Evolutionary conservation across 2,888 invertebrate species (phyloP).

Genomic region (Spicauda simplicius): DNA sequence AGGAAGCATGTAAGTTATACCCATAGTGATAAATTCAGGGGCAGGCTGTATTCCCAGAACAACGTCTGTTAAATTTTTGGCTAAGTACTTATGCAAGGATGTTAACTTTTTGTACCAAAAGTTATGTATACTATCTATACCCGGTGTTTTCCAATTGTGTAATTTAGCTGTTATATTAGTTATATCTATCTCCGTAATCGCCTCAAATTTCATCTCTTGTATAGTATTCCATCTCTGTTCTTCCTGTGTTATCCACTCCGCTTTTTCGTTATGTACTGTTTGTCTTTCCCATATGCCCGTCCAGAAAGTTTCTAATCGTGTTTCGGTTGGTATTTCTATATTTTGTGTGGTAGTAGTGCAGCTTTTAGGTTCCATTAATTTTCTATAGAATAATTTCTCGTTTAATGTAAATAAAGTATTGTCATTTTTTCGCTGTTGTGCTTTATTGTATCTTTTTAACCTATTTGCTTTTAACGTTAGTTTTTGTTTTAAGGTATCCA

Average conservation of each 20-base stretch:
- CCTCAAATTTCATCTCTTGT: constrained; percentile 36
- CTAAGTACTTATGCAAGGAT: constrained; percentile 30
- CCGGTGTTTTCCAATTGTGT: constrained; percentile 39
- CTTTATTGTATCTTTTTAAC: constrained; percentile 39
- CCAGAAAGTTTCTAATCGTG: constrained; percentile 28
- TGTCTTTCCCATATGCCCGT: background rate
- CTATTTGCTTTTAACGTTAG: constrained; percentile 36
- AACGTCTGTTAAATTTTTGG: constrained; percentile 35
- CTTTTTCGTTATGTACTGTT: background rate
- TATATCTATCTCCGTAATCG: constrained; percentile 35
- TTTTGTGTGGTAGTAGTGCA: too few relatives aligned
- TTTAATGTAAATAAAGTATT: constrained; percentile 37
- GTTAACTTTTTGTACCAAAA: constrained; percentile 11
- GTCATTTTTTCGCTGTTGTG: constrained; percentile 38
- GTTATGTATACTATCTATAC: constrained; percentile 26
- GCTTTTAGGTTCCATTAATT: too few relatives aligned
- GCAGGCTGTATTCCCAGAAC: background rate
- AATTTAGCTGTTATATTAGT: constrained; percentile 13
- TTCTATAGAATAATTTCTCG: constrained; percentile 42
- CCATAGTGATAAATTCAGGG: too few relatives aligned
- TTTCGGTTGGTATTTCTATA: background rate
- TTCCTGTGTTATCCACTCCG: background rate
- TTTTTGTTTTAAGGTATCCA: constrained; percentile 44
- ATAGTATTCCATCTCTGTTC: constrained; percentile 13
- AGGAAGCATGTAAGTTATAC: too few relatives aligned